Base-by-base conservation (phyloP, 2,113 vertebrate species). In the Pagrus major region DNA sequence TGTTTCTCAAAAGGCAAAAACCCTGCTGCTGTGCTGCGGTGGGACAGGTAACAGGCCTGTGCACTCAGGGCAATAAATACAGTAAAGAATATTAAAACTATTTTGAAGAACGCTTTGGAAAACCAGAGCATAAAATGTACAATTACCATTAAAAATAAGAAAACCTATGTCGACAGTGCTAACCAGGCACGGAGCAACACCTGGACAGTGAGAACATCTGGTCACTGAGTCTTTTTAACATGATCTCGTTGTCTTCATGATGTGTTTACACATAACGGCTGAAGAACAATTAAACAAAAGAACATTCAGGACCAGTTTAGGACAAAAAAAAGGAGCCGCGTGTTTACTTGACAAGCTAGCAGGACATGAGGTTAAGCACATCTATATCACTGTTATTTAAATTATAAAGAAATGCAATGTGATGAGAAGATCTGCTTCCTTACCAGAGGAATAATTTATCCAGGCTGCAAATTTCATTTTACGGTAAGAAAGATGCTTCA, bases 1-100 rank as follows among this genome's bases (percentile, higher is more conserved):
- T 31, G 2, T 37, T 63, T 74, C 65, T 64, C 51, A 55, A 16
- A 68, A 59, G 21, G 31, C 39, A 63, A 44, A 72, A n/a, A 35
- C 11, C 21, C 5, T 10, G 3, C 56, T 37, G 10, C 29, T 52
- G 18, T 29, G 8, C 15, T 31, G 15, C 66, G 15, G 12, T n/a
- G 25, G 47, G 18, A 47, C 42, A 39, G 46, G 61, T 74, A 46
- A 71, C 31, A 1, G 0, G 14, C 5, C 39, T 55, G 44, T 60
- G 14, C 6, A 4, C 21, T 33, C 21, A 39, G 33, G 5, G 37
- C n/a, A 60, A 35, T 39, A 67, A 47, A 67, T 21, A n/a, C 33
- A 46, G 27, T 23, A 21, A 44, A 4, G 29, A n/a, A 76, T 31
- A 42, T 37, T 31, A 9, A n/a, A 55, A 66, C 12, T 20, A 31